Evolutionary conservation across 1,140 invertebrate genomes (phyloP).

Genomic region (Tetramorium parvispinum): DNA sequence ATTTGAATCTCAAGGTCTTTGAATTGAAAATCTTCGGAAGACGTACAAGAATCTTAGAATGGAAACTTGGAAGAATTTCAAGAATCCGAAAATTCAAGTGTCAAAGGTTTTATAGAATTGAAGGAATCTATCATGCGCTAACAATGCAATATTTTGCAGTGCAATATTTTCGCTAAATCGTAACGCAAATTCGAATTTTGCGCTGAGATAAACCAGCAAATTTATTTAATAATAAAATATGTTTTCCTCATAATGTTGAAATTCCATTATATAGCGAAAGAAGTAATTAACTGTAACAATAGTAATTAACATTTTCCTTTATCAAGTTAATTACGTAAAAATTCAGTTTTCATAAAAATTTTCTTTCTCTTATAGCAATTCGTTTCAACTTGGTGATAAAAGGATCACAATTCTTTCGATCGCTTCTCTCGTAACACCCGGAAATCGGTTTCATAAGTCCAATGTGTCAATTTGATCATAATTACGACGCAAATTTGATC

Average conservation of each 20-base stretch:
- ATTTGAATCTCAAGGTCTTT: neutral
- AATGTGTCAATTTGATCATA: slow-evolving; percentile 18
- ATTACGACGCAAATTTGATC: slow-evolving; percentile 41
- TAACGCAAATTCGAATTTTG: neutral
- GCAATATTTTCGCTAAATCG: slow-evolving; percentile 9
- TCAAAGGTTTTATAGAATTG: neutral
- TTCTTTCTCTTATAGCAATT: neutral
- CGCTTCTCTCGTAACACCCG: neutral
- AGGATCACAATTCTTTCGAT: neutral
- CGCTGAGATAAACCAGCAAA: neutral
- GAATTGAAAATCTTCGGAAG: neutral
- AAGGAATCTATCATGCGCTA: neutral
- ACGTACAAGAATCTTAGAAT: neutral
- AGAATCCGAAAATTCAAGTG: neutral
- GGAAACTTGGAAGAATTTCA: neutral
- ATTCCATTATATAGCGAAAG: neutral
- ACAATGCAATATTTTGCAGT: neutral
- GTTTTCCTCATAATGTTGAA: neutral
- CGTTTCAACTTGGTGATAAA: neutral
- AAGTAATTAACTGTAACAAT: slow-evolving; percentile 41
- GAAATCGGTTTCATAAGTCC: neutral
- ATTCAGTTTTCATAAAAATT: slow-evolving; percentile 12
- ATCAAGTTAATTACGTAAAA: neutral
- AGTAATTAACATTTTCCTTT: slow-evolving; percentile 14
- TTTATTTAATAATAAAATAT: slow-evolving; percentile 23